Evolutionary conservation across 2,113 vertebrate genomes (phyloP), one percentile per base, ranked within the genome.

Genomic region (Cranoglanis bouderius): DNA sequence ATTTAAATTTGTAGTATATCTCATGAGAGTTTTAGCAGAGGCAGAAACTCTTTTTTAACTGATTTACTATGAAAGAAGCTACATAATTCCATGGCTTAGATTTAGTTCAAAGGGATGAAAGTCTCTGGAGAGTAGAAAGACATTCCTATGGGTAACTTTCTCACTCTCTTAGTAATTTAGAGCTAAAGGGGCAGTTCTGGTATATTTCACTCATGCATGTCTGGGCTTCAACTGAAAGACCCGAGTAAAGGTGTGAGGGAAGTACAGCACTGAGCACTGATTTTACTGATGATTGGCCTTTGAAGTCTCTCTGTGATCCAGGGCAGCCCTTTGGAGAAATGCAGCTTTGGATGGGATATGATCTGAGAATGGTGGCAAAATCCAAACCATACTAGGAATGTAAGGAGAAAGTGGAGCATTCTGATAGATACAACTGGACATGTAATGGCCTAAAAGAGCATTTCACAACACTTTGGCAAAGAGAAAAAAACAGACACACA

Each of bases 261-360:
- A 46, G 38, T 21, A 57, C 59, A 51, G 57, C 75, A 78, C 57
- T 4, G 4, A 38, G 82, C 40, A 61, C 61, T 63, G 0, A 53
- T 81, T 83, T 86, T 88, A 90, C 89, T 87, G 78, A 87, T 74
- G 12, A 12, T 4, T 6, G n/a, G 70, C 78, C 91, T 93, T 93
- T 94, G 92, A 92, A 92, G 81, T 86, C 51, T 40, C 38, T 77
- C 90, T 49, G 59, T 75, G 29, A 32, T 89, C 86, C 75, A 70
- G 85, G 88, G 19, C 70, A 90, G 32, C n/a, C 85, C 35, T 43
- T 43, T 18, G 67, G 46, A 91, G 80, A 53, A 88, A 89, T 87
- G 82, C 67, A 51, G 16, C 4, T 78, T 16, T 26, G 55, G 84
- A 89, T 3, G 3, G 49, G 46, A 53, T 35, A 1, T 70, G 84